Percentiles rank a stretch among this genome's conserved stretches.
Conservation (phyloP, 2,113 vertebrate genomes). For the Nothoprocta perdicaria region DNA sequence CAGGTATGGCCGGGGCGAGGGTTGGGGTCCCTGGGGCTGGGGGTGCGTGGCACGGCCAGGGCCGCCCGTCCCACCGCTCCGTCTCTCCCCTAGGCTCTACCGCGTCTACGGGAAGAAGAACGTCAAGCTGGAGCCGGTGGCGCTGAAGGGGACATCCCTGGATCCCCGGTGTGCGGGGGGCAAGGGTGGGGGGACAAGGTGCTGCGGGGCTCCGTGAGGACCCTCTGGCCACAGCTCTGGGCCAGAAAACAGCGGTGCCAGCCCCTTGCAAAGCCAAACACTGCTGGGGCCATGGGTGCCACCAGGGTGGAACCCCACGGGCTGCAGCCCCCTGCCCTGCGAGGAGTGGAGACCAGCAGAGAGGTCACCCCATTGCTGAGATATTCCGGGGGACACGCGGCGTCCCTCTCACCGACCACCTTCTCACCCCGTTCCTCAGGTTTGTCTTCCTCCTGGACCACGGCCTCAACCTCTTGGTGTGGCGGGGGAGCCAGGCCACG, state of each 20-base stretch:
- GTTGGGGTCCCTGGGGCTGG: not conserved
- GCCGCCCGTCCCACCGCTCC: accelerated
- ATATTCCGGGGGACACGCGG: accelerated
- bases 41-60: accelerated
- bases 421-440: constrained; percentile 66
- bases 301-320: not conserved
- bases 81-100: constrained; percentile 83
- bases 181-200: not conserved
- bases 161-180: constrained; percentile 87
- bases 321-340: not conserved
- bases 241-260: accelerated
- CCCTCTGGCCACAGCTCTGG: not conserved
- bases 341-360: not conserved
- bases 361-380: not conserved
- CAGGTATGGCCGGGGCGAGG: constrained; percentile 75
- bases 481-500: constrained; percentile 91
- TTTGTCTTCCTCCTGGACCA: constrained; percentile 93
- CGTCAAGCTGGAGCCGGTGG: constrained; percentile 90
- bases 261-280: not conserved
- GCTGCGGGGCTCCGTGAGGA: not conserved
- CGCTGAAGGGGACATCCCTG: constrained; percentile 86
- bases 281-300: too few species aligned
- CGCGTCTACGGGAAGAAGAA: constrained; percentile 97
- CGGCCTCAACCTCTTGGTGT: constrained; percentile 88
- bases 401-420: not conserved